These are phyloP conservation scores for Apamea anceps DNA, from an alignment of 2,888 invertebrate species.

Conservation along the genomic window DNA sequence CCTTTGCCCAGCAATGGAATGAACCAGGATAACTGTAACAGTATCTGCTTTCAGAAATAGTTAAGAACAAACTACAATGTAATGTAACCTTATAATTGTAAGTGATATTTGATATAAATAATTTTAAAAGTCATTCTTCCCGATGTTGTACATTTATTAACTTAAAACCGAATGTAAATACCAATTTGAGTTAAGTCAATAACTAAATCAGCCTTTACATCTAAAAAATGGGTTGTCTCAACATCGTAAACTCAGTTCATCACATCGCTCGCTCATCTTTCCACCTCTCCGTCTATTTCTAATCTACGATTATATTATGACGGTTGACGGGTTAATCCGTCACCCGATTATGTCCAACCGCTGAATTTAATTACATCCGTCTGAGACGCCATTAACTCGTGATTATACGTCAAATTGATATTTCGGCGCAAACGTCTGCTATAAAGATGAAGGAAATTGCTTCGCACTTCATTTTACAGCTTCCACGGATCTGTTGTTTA, in stretches of 20 bases:
- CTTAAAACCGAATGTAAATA: too few relatives aligned
- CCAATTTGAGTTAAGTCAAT: too few relatives aligned
- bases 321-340: constrained; percentile 71
- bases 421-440: constrained; percentile 57
- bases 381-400: constrained; percentile 61
- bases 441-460: constrained; percentile 51
- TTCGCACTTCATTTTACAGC: constrained; percentile 54
- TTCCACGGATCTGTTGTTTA: constrained; percentile 49
- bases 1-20: neutral
- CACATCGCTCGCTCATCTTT: constrained; percentile 5
- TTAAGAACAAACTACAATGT: neutral
- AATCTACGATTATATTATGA: constrained; percentile 66
- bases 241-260: neutral
- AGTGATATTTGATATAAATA: too few relatives aligned
- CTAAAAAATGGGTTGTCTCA: too few relatives aligned
- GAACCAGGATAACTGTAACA: neutral
- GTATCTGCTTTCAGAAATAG: neutral
- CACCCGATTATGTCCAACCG: constrained; percentile 69
- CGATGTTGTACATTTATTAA: too few relatives aligned
- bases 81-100: neutral
- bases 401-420: constrained; percentile 70
- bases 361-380: constrained; percentile 73
- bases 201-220: neutral
- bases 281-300: constrained; percentile 23
- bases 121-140: too few relatives aligned